These are phyloP conservation scores for Theristicus caerulescens DNA, from an alignment of 2,113 vertebrate genomes.

Conservation along the genomic window DNA sequence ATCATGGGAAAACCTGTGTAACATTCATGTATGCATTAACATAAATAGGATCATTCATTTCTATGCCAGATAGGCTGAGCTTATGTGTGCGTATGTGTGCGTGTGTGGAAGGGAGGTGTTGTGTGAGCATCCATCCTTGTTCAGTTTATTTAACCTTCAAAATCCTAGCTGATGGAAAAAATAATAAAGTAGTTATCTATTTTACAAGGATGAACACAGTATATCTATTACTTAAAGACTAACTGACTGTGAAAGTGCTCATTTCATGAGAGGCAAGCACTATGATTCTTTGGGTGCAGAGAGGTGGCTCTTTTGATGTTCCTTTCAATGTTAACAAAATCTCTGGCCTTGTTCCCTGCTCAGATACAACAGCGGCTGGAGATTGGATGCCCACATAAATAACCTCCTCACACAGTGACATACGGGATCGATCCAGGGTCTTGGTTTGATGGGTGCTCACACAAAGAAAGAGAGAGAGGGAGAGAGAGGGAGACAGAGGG, in stretches of 20 bases:
- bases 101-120: constrained; percentile 64
- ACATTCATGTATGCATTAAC: constrained; percentile 99
- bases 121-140: constrained; percentile 86
- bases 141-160: constrained; percentile 98
- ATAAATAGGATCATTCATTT: constrained; percentile 99
- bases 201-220: constrained; percentile 99
- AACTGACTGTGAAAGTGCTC: constrained; percentile 98
- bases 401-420: constrained; percentile 96
- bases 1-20: constrained; percentile 99
- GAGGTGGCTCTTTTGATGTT: constrained; percentile 93
- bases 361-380: constrained; percentile 97
- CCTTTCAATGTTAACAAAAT: constrained; percentile 99
- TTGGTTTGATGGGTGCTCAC: constrained; percentile 96
- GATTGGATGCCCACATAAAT: constrained; percentile 99
- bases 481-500: constrained; percentile 34
- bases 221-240: constrained; percentile 99
- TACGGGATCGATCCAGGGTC: constrained; percentile 92
- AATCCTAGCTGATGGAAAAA: constrained; percentile 96
- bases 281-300: constrained; percentile 86
- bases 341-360: constrained; percentile 96
- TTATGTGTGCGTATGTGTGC: constrained; percentile 73
- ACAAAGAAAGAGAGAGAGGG: constrained; percentile 80
- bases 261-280: constrained; percentile 87
- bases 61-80: constrained; percentile 89
- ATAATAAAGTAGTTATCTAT: constrained; percentile 99